Base-by-base conservation (phyloP, 2,888 invertebrate genomes). In the Lycophotia porphyrea region DNA sequence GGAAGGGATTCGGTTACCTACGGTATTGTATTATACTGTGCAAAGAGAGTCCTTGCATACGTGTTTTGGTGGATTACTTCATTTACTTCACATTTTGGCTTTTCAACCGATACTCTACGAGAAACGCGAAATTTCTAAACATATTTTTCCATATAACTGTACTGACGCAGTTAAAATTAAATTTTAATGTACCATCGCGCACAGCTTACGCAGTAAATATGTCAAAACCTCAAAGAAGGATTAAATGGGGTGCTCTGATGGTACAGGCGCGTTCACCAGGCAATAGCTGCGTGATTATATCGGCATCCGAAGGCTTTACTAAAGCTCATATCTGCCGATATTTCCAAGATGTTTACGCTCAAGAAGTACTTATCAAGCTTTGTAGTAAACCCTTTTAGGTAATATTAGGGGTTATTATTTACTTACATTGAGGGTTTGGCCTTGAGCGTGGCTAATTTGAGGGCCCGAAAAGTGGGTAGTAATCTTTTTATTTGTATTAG, bases 171-270 rank as follows among this genome's bases (percentile, higher is more conserved):
- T 60, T 61, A 60, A 84, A 81, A 72, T 73, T 75, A 1, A 73
- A 81, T 77, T 74, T 70, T 21, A 63, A 73, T 67, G 68, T 84
- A 84, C 66, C 65, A 64, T 74, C 73, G 73, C 71, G 52, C 44
- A 73, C 64, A 81, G 77, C 70, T 49, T 55, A 79, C 49, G 36
- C 60, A 49, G 60, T 70, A 75, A 76, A 80, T 60, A 85, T 79
- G 72, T 77, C 82, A 82, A 78, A 84, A 83, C 84, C 84, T 61
- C 86, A 83, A 83, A 82, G 76, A 76, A 75, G 77, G 80, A 80
- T 85, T 80, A 82, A 78, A 74, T 49, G 27, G 34, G 42, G 65
- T 55, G 55, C 58, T 68, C 24, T 7, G 60, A 73, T 47, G 36
- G 84, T 78, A 83, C 72, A 80, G 52, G 60, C 78, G 80, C 31